Conservation (phyloP, 1,140 invertebrate genomes). For the Tetragnatha versicolor region DNA sequence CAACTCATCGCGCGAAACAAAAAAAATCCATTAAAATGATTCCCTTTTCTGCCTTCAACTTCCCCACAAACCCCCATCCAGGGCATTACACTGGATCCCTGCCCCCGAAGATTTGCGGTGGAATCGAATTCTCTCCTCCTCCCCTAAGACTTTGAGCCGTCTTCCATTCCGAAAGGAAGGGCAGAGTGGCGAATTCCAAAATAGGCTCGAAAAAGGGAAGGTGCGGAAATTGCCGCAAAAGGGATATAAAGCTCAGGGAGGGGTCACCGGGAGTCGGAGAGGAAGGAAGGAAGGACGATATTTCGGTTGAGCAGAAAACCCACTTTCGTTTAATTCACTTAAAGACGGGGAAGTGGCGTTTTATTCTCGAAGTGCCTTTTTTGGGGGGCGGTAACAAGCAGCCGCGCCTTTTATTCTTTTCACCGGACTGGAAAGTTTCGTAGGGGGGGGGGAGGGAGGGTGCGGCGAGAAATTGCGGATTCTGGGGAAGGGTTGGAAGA, state of each 20-base stretch:
- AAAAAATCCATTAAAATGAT: no score
- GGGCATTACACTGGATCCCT: neutral
- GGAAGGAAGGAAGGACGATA: neutral
- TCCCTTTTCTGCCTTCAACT: no score
- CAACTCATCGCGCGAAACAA: no score
- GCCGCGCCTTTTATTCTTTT: neutral
- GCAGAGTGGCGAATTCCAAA: neutral
- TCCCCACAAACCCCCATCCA: no score
- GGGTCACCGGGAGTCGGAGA: neutral
- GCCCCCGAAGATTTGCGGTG: neutral
- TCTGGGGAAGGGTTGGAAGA: no score
- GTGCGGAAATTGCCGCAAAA: slow-evolving; percentile 29
- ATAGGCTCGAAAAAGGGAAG: slow-evolving; percentile 9
- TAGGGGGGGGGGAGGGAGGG: no score
- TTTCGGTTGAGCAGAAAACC: slow-evolving; percentile 21
- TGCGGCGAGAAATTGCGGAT: no score
- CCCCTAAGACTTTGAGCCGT: neutral
- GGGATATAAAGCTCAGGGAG: neutral
- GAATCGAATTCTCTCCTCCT: neutral
- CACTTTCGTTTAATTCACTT: slow-evolving; percentile 40
- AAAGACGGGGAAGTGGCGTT: slow-evolving; percentile 31
- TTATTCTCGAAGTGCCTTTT: slow-evolving; percentile 22
- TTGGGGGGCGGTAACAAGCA: neutral
- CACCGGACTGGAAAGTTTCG: no score
- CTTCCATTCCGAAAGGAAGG: neutral